phyloP scores from a whole-genome alignment of 1,140 invertebrate species.

The Drosophila rhopaloa region DNA sequence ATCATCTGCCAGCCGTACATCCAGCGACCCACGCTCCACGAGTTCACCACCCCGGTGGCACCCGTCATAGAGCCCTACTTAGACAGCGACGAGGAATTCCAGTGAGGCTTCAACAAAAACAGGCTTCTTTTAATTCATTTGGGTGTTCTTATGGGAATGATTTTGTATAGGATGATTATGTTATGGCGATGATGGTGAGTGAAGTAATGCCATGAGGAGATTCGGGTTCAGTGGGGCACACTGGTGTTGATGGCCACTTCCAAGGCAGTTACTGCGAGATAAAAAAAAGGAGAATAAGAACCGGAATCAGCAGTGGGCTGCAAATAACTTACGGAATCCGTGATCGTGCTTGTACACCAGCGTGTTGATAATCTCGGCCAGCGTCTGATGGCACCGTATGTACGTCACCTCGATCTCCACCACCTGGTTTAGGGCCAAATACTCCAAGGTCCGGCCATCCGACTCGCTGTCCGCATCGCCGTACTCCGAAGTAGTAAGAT shows the following conservation, averaged over 20 bases:
- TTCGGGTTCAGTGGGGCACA: neutral
- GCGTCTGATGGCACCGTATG: slow-evolving; percentile 71
- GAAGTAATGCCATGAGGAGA: neutral
- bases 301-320: too few species aligned
- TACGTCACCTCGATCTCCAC: slow-evolving; percentile 73
- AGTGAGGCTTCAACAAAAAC: slow-evolving; percentile 4
- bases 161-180: neutral
- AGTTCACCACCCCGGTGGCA: neutral
- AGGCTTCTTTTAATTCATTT: neutral
- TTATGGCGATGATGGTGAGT: neutral
- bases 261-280: slow-evolving; percentile 62
- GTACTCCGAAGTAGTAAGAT: slow-evolving; percentile 15
- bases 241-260: slow-evolving; percentile 66
- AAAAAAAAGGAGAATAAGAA: neutral
- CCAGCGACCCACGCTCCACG: neutral
- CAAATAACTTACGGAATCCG: slow-evolving; percentile 65
- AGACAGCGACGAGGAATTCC: slow-evolving; percentile 5
- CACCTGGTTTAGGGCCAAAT: slow-evolving; percentile 62
- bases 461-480: neutral
- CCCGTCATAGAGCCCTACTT: neutral
- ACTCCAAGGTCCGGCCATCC: slow-evolving; percentile 30
- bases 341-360: slow-evolving; percentile 64
- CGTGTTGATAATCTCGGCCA: slow-evolving; percentile 55
- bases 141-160: neutral
- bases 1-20: slow-evolving; percentile 18